A percentile compares a stretch with the other conserved stretches of the same genome.
Evolutionary conservation across 2,888 invertebrate species (phyloP).

Genomic region (Phytoseiulus persimilis): DNA sequence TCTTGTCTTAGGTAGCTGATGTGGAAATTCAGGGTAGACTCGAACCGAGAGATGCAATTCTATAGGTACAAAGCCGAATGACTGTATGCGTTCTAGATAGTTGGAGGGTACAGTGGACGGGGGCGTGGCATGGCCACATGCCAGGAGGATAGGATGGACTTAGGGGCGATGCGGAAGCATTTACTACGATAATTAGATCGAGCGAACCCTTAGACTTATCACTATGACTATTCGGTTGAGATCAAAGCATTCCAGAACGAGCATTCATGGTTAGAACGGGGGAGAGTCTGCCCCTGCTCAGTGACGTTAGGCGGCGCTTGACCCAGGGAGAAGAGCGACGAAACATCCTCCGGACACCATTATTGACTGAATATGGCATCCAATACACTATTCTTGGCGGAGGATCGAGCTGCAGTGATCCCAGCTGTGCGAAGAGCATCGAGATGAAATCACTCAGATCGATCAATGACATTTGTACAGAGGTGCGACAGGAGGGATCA

Average conservation of each 20-base stretch:
- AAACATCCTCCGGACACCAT: background rate
- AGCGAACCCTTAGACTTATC: background rate
- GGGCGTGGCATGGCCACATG: background rate
- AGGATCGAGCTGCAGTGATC: background rate
- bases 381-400: background rate
- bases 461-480: background rate
- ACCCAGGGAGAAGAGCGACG: background rate
- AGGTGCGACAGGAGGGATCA: background rate
- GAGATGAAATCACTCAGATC: background rate
- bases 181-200: background rate
- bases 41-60: constrained; percentile 21
- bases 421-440: background rate
- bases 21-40: constrained; percentile 37
- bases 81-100: background rate
- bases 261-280: background rate
- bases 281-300: background rate
- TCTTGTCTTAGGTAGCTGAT: background rate
- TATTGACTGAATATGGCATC: background rate
- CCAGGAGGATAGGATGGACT: background rate
- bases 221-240: background rate
- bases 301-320: background rate
- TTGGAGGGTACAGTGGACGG: background rate
- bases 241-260: background rate
- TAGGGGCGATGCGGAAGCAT: background rate
- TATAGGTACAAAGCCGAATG: background rate